phyloP scores from a whole-genome alignment of 2,113 vertebrate genomes.

The Macquaria australasica region DNA sequence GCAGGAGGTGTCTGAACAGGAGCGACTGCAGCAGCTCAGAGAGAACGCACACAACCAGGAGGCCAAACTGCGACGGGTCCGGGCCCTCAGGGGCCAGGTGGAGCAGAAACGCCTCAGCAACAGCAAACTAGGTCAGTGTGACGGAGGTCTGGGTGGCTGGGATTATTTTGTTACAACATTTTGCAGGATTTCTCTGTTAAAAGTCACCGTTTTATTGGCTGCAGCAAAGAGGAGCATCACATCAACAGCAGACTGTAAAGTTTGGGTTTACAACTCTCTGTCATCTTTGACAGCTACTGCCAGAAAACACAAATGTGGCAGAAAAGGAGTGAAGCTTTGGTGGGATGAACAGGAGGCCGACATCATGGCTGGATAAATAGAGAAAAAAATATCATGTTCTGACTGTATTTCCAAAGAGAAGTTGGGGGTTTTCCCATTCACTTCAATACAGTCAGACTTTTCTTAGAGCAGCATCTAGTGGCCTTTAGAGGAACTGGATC shows the following conservation, averaged over 20 bases:
- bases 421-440: not conserved
- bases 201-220: not conserved
- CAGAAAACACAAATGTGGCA: no score
- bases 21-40: conserved; percentile 88
- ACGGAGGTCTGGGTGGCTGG: not conserved
- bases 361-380: not conserved
- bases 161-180: not conserved
- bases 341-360: no score
- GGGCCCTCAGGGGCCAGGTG: conserved; percentile 92
- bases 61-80: conserved; percentile 92
- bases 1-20: conserved; percentile 87
- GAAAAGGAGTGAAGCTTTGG: no score
- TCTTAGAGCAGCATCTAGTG: not conserved
- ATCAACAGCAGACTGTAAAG: not conserved
- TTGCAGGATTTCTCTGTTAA: not conserved
- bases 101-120: conserved; percentile 94
- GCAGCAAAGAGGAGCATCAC: no score
- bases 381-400: not conserved
- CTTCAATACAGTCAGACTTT: not conserved
- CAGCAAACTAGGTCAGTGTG: conserved; percentile 89
- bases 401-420: not conserved
- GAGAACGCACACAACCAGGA: conserved; percentile 95
- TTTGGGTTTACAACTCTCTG: not conserved
- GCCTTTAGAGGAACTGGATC: not conserved
- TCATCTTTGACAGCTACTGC: not conserved